Evolutionary conservation across 2,888 invertebrate genomes (phyloP).

Genomic region (Ochropacha duplaris): DNA sequence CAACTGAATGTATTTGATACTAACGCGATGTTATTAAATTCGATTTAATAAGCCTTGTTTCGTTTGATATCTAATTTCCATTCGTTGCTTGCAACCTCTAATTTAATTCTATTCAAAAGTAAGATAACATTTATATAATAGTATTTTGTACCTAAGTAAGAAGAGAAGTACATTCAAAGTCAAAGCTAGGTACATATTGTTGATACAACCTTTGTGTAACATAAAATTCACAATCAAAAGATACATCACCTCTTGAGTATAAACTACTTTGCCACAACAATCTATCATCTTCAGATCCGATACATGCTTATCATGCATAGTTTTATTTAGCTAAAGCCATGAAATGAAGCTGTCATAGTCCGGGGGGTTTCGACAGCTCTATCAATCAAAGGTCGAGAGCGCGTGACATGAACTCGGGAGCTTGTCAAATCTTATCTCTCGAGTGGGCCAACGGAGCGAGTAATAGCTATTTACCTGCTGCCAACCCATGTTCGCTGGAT

Average conservation of each 20-base stretch:
- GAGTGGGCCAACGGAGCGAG: constrained; percentile 67
- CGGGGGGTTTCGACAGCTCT: constrained; percentile 48
- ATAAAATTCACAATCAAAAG: neutral
- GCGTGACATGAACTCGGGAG: constrained; percentile 31
- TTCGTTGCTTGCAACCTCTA: neutral
- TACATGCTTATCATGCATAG: constrained; percentile 45
- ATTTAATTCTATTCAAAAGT: neutral
- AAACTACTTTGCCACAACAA: constrained; percentile 7
- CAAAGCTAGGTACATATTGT: neutral
- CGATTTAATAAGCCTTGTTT: constrained; percentile 44
- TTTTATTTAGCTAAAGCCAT: constrained; percentile 62
- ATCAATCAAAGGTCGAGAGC: constrained; percentile 66
- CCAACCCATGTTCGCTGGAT: constrained; percentile 58
- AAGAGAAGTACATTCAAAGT: too few relatives aligned
- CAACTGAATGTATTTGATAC: constrained; percentile 52
- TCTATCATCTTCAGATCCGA: constrained; percentile 17
- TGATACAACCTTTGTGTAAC: neutral
- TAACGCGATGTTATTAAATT: constrained; percentile 50
- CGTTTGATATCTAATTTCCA: constrained; percentile 30
- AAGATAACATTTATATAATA: too few relatives aligned
- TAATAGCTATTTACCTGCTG: constrained; percentile 81
- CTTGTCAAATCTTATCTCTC: constrained; percentile 72
- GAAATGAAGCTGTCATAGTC: constrained; percentile 69
- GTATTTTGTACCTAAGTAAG: too few relatives aligned
- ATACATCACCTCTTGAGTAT: neutral